phyloP scores from a whole-genome alignment of 1,140 invertebrate species.

The Drosophila insularis region DNA sequence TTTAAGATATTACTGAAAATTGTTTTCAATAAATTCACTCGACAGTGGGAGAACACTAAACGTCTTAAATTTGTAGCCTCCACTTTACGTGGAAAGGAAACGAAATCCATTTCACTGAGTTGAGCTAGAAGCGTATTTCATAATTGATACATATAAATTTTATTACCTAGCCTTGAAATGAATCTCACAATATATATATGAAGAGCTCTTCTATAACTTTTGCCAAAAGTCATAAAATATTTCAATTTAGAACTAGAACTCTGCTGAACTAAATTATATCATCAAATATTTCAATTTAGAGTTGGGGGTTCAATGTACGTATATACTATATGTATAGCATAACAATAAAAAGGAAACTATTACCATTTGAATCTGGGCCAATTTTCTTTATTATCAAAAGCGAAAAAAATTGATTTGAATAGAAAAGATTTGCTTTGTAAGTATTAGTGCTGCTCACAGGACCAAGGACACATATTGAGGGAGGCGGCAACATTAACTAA shows the following conservation, averaged over 20 bases:
- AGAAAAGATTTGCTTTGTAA: background rate
- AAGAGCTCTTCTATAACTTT: background rate
- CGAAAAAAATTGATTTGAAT: background rate
- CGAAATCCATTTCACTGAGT: no score
- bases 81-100: no score
- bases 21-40: no score
- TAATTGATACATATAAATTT: no score
- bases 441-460: no score
- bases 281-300: background rate
- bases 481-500: background rate
- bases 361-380: background rate
- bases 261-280: no score
- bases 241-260: background rate
- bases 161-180: no score
- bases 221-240: constrained; percentile 3
- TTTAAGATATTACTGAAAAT: no score
- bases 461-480: background rate
- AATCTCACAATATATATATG: background rate
- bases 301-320: background rate
- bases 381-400: background rate
- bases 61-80: no score
- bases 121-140: no score
- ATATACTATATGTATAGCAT: background rate
- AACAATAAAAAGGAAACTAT: background rate
- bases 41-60: no score